Conservation (phyloP, 2,888 invertebrate species). For the Phymatocera aterrima region DNA sequence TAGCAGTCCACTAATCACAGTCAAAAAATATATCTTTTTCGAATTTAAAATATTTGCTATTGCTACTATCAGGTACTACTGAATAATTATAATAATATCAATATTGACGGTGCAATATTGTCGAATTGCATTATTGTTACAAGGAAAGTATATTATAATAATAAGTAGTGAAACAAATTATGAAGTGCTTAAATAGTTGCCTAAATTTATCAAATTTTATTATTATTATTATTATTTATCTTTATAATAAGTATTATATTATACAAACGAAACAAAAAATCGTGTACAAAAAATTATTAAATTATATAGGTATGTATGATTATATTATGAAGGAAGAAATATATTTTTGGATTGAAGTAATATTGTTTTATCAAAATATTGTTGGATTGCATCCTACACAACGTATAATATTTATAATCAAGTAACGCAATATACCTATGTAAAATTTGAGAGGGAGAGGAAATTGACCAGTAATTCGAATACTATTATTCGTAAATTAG, state of each 20-base stretch:
- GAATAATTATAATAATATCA: not conserved
- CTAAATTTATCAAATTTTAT: constrained; percentile 13
- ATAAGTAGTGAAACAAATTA: too few relatives aligned
- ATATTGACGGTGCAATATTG: too few relatives aligned
- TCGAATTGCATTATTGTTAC: not conserved
- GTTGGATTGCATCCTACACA: too few relatives aligned
- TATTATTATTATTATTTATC: too few relatives aligned
- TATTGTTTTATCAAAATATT: too few relatives aligned
- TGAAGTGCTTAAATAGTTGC: not conserved
- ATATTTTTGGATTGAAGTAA: constrained; percentile 15
- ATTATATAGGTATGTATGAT: not conserved
- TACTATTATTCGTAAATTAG: too few relatives aligned
- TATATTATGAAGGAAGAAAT: constrained; percentile 15
- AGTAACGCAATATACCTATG: too few relatives aligned
- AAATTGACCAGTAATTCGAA: too few relatives aligned
- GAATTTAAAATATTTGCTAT: not conserved
- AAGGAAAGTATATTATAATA: not conserved
- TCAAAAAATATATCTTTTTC: not conserved
- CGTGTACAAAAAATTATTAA: too few relatives aligned
- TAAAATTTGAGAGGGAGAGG: too few relatives aligned
- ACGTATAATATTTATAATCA: too few relatives aligned
- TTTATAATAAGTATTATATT: not conserved
- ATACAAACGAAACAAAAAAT: too few relatives aligned
- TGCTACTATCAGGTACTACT: not conserved
- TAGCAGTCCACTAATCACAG: not conserved